phyloP scores from a whole-genome alignment of 2,888 invertebrate genomes.

The Anagyrus pseudococci region DNA sequence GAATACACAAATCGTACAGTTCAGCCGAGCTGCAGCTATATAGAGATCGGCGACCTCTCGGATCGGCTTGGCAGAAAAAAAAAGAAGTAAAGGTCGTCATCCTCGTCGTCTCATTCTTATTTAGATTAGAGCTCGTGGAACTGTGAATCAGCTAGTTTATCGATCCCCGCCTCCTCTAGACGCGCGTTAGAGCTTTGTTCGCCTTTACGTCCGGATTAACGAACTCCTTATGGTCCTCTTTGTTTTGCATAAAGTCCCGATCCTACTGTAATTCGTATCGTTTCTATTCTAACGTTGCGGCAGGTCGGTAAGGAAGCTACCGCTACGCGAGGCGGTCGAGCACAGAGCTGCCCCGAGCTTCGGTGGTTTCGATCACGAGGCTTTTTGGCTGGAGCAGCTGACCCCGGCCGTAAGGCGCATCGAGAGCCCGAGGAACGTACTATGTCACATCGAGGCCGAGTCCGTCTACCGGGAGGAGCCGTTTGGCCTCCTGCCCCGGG shows the following conservation, averaged over 20 bases:
- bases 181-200: too few relatives aligned
- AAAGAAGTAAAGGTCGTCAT: too few relatives aligned
- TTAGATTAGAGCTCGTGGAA: slow-evolving; percentile 15
- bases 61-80: too few relatives aligned
- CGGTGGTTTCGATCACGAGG: slow-evolving; percentile 50
- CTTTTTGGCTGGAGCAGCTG: slow-evolving; percentile 57
- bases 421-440: slow-evolving; percentile 57
- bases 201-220: slow-evolving; percentile 1
- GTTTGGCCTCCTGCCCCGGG: slow-evolving; percentile 69
- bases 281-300: background rate
- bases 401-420: slow-evolving; percentile 50
- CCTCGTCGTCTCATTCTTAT: slow-evolving; percentile 17
- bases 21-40: too few relatives aligned
- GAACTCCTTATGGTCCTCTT: too few relatives aligned
- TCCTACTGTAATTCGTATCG: too few relatives aligned
- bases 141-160: slow-evolving; percentile 21
- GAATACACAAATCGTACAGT: too few relatives aligned
- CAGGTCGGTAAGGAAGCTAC: slow-evolving; percentile 59
- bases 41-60: too few relatives aligned
- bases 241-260: too few relatives aligned
- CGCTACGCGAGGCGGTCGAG: slow-evolving; percentile 77
- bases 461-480: slow-evolving; percentile 74
- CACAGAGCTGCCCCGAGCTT: slow-evolving; percentile 54
- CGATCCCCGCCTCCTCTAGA: too few relatives aligned
- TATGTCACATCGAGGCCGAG: slow-evolving; percentile 76